A percentile compares a stretch with the other conserved stretches of the same genome.
Evolutionary conservation across 1,140 invertebrate species (phyloP).

Genomic region (Bombyx mandarina): DNA sequence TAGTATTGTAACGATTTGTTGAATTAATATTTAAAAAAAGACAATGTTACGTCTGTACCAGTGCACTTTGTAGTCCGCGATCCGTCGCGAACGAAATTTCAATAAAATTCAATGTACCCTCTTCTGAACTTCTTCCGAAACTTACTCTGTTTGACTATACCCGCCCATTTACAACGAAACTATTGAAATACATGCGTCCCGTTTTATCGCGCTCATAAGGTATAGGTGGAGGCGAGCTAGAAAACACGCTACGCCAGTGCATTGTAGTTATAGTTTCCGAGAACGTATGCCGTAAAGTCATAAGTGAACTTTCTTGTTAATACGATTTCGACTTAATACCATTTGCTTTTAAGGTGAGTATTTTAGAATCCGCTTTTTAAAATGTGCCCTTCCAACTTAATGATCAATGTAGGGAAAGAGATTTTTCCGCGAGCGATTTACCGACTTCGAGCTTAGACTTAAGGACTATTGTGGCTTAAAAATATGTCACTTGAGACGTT

Average conservation of each 20-base stretch:
- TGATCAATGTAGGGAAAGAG: too few species aligned
- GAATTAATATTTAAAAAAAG: too few species aligned
- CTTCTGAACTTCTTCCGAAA: constrained; percentile 60
- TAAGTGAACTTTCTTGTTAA: too few species aligned
- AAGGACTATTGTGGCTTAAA: constrained; percentile 66
- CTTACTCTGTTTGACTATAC: constrained; percentile 61
- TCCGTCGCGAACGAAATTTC: constrained; percentile 42
- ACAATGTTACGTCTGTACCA: too few species aligned
- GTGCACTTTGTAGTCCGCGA: constrained; percentile 11
- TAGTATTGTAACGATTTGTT: too few species aligned
- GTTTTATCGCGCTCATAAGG: constrained; percentile 19
- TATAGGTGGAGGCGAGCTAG: constrained; percentile 33
- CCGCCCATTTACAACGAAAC: constrained; percentile 33
- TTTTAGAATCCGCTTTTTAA: too few species aligned
- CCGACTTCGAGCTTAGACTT: constrained; percentile 52
- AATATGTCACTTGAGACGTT: constrained; percentile 66
- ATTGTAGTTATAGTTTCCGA: constrained; percentile 64
- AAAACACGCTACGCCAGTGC: constrained; percentile 31
- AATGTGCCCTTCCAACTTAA: too few species aligned
- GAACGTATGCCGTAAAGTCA: too few species aligned
- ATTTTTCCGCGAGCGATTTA: constrained; percentile 38
- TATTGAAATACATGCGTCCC: constrained; percentile 28
- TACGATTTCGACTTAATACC: too few species aligned
- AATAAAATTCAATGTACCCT: constrained; percentile 52
- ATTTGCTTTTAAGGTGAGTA: too few species aligned